Evolutionary conservation across 2,888 invertebrate genomes (phyloP), one percentile per base, ranked within the genome.

Genomic region (Polylopha cassiicola): DNA sequence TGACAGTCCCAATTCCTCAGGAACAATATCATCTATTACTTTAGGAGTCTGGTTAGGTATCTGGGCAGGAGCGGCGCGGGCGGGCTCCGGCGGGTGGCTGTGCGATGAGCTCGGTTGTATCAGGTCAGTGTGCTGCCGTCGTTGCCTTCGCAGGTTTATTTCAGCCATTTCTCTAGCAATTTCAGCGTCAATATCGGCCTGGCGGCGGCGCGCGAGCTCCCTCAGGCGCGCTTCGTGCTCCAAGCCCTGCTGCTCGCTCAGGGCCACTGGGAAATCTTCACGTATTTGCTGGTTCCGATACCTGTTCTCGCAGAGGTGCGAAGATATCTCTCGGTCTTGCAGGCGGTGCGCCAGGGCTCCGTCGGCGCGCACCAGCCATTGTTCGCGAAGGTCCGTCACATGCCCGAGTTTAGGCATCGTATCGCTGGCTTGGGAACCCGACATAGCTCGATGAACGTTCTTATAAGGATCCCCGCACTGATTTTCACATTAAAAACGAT

Each of bases 391-490:
- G 41, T 82, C 85, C 10, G 80, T 84, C 48, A 85, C 85, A 46
- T 75, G 85, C 43, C 85, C 85, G 33, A 80, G 64, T 60, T 85
- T 85, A 4, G 85, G 85, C 84, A 85, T 77, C 18, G 85, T 84
- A 45, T 81, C 84, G 44, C 70, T 76, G 29, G 79, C 58, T 55
- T 79, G 73, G 47, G 74, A 75, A 32, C 76, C 69, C 37, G 85
- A 68, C 85, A 85, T 85, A 55, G 48, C 55, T 55, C 43, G 48
- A 50, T 23, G 4, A 9, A 6, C n/a, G 4, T n/a, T 4, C 23
- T 6, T 6, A 4, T 6, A 8, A 8, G 15, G 11, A 18, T 9
- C 9, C 9, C 13, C 17, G 3, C 24, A 22, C 33, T 15, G 21
- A 27, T 18, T 11, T 13, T 21, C 8, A 15, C 32, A 2, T 6